Evolutionary conservation across 2,888 invertebrate genomes (phyloP).

Genomic region (Caenorhabditis sp.): DNA sequence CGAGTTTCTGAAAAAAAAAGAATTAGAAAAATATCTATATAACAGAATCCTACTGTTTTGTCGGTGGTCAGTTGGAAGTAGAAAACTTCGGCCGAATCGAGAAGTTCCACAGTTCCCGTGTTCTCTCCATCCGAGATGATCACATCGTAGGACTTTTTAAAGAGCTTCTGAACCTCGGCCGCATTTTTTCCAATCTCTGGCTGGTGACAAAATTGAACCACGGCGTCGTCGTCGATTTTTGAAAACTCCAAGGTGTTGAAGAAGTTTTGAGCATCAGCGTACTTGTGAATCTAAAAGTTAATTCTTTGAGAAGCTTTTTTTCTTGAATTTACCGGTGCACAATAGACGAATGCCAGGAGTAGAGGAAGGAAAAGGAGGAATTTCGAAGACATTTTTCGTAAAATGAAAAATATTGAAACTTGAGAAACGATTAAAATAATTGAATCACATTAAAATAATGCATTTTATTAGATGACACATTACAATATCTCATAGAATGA

Average conservation of each 20-base stretch:
- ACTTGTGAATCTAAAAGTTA: neutral
- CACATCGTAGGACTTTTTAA: neutral
- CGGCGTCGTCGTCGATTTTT: neutral
- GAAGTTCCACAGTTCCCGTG: neutral
- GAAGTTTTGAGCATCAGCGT: neutral
- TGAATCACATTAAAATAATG: neutral
- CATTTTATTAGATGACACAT: neutral
- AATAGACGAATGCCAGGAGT: neutral
- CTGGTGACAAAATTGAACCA: neutral
- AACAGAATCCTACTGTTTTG: neutral
- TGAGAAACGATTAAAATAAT: neutral
- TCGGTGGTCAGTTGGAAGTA: neutral
- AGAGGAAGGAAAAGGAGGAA: neutral
- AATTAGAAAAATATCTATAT: no score
- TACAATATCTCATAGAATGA: no score
- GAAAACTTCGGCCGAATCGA: neutral
- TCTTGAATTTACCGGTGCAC: neutral
- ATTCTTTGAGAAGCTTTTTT: neutral
- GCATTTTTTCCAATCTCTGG: neutral
- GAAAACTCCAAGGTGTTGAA: neutral
- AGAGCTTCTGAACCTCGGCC: neutral
- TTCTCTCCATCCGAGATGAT: neutral
- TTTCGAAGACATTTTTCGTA: neutral
- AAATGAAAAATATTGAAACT: neutral
- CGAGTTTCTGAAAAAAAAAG: neutral